Conservation (phyloP, 2,113 vertebrate species). For the Gambusia affinis region DNA sequence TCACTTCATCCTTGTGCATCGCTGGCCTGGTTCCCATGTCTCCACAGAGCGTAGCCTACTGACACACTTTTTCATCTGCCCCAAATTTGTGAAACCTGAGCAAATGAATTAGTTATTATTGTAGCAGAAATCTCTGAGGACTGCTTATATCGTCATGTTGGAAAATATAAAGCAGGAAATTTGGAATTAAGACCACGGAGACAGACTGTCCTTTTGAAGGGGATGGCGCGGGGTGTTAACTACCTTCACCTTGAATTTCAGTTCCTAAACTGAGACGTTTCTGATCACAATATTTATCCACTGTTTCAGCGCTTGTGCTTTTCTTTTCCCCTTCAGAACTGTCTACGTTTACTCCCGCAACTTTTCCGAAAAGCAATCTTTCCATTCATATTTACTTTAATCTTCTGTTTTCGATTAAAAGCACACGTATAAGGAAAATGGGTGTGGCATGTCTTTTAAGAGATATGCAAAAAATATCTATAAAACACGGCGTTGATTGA, state of each 20-base stretch:
- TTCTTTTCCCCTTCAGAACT: background rate
- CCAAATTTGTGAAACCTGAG: slow-evolving; percentile 28
- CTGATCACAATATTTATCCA: background rate
- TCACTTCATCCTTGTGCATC: slow-evolving; percentile 35
- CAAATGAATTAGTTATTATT: slow-evolving; percentile 27
- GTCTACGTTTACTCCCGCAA: background rate
- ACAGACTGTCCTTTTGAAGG: background rate
- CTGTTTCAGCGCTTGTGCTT: background rate
- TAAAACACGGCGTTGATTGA: background rate
- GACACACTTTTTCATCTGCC: slow-evolving; percentile 73
- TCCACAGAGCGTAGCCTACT: slow-evolving; percentile 66
- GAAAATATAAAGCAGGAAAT: background rate
- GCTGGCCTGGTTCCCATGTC: slow-evolving; percentile 55
- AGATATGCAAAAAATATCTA: background rate
- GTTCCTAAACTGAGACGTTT: background rate
- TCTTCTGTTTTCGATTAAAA: background rate
- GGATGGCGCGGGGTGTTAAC: background rate
- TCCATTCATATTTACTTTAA: background rate
- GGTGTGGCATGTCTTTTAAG: slow-evolving; percentile 45
- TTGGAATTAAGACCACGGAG: slow-evolving; percentile 6
- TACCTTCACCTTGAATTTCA: slow-evolving; percentile 2
- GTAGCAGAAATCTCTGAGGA: background rate
- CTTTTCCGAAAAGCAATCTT: background rate
- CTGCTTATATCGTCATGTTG: background rate
- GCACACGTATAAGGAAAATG: slow-evolving; percentile 30